Evolutionary conservation across 2,888 invertebrate species (phyloP).

Genomic region (Thecocarcelia acutangulata): DNA sequence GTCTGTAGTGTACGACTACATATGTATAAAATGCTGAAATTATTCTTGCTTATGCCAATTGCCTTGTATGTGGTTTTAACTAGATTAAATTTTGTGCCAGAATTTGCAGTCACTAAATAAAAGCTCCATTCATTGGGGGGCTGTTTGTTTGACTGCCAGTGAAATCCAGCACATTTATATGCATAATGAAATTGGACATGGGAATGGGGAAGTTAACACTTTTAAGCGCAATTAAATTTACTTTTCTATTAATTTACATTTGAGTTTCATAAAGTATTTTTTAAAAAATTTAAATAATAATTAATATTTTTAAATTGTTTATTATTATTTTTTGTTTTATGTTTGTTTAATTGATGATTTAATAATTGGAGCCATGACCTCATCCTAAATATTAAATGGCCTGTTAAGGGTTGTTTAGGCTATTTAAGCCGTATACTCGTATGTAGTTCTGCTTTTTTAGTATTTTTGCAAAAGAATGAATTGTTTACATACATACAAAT

Average conservation of each 20-base stretch:
- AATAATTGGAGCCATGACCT: conserved; percentile 52
- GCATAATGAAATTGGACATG: not conserved
- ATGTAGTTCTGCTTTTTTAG: not conserved
- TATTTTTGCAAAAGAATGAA: not conserved
- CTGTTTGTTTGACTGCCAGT: conserved; percentile 20
- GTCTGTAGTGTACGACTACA: too few species aligned
- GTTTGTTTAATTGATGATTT: conserved; percentile 25
- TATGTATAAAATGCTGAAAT: too few species aligned
- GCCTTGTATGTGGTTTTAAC: conserved; percentile 12
- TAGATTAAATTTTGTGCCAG: conserved; percentile 42
- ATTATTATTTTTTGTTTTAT: conserved; percentile 3
- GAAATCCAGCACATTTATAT: conserved; percentile 1
- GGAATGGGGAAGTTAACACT: not conserved
- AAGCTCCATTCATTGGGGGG: not conserved
- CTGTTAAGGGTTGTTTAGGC: conserved; percentile 46
- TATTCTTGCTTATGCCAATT: too few species aligned
- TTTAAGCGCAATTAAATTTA: too few species aligned
- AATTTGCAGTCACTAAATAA: conserved; percentile 27
- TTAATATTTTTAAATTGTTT: conserved; percentile 9
- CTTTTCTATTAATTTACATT: too few species aligned
- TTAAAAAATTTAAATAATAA: conserved; percentile 10
- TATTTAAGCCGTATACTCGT: not conserved
- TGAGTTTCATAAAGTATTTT: too few species aligned
- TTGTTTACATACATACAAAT: conserved; percentile 9
- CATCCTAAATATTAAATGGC: conserved; percentile 53